Base-by-base conservation (phyloP, 2,888 invertebrate species). In the Lasioglossum vierecki region DNA sequence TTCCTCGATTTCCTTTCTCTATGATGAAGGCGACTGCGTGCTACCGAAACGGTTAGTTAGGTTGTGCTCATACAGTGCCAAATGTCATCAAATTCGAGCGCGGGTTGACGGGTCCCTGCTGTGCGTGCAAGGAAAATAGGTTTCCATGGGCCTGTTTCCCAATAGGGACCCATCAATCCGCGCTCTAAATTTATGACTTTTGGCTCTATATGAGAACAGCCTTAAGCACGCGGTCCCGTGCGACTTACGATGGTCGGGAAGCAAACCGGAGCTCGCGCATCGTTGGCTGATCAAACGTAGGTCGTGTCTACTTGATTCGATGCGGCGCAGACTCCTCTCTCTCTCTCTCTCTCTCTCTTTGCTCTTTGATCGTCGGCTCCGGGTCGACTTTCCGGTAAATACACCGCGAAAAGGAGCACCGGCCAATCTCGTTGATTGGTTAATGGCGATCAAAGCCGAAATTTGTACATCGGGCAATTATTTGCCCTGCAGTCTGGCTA, bases 221-320 rank as follows among this genome's bases (percentile, higher is more conserved):
- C 30, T 30, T 1, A 30, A 30, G 30, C 30, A 30, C 30, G 30
- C 30, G 30, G 30, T 30, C 22, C 8, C 53, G 53, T 53, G 22
- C 70, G 63, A 79, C 60, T 60, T 66, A 78, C 77, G 77, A 81
- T 5, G 77, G 63, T 57, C 35, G 49, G 35, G 15, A 11, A 63
- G 53, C 39, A 49, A 70, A 71, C 81, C 77, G 82, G 80, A 85
- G 79, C 13, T 15, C 74, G 68, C 82, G 80, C 53, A 79, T 86
- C 80, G 79, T 75, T 83, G 89, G 82, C 88, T 87, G 87, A 89
- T 87, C 88, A 86, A 87, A 88, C 76, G 84, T 84, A 77, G 82
- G 35, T 74, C 49, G 41, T 75, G 72, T 66, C 66, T 66, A 66
- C 66, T 66, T 66, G 30, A 18, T 66, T 18, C 26, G 11, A 13